Percentiles rank a stretch among this genome's conserved stretches.
phyloP scores from a whole-genome alignment of 1,140 invertebrate species.

The Stegodyphus dumicola region DNA sequence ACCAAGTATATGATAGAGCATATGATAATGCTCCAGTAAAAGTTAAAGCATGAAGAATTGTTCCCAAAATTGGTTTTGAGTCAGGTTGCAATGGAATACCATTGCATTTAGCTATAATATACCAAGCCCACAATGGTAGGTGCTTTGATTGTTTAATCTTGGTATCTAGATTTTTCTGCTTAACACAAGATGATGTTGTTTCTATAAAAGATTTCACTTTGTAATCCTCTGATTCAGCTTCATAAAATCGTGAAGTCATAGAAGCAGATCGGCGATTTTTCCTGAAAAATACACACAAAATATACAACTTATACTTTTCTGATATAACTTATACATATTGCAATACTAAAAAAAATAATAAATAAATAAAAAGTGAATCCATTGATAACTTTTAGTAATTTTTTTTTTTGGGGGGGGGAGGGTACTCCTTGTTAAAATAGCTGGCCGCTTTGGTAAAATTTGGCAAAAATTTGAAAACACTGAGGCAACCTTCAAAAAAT shows the following conservation, averaged over 20 bases:
- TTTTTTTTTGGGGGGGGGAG: too few relatives aligned
- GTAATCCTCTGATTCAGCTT: conserved; percentile 25
- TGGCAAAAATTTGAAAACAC: too few relatives aligned
- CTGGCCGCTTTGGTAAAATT: too few relatives aligned
- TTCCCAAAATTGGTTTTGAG: conserved; percentile 64
- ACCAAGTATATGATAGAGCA: conserved; percentile 63
- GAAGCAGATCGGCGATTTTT: conserved; percentile 3
- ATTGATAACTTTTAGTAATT: too few relatives aligned
- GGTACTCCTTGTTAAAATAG: too few relatives aligned
- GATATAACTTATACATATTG: too few relatives aligned
- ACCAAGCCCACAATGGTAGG: conserved; percentile 50
- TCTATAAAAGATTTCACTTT: conserved; percentile 42
- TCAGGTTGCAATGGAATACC: conserved; percentile 42
- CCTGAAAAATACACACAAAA: neutral
- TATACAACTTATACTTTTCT: too few relatives aligned
- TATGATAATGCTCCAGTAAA: conserved; percentile 61
- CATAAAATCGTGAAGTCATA: conserved; percentile 42
- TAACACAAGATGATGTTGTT: conserved; percentile 2
- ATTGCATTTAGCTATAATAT: conserved; percentile 49
- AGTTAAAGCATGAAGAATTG: conserved; percentile 66
- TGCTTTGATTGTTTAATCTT: conserved; percentile 48
- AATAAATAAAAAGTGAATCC: too few relatives aligned
- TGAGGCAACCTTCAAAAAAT: too few relatives aligned
- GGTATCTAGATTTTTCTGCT: neutral
- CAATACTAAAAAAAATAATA: too few relatives aligned